Evolutionary conservation across 1,140 invertebrate species (phyloP).

Genomic region (Ooceraea biroi): DNA sequence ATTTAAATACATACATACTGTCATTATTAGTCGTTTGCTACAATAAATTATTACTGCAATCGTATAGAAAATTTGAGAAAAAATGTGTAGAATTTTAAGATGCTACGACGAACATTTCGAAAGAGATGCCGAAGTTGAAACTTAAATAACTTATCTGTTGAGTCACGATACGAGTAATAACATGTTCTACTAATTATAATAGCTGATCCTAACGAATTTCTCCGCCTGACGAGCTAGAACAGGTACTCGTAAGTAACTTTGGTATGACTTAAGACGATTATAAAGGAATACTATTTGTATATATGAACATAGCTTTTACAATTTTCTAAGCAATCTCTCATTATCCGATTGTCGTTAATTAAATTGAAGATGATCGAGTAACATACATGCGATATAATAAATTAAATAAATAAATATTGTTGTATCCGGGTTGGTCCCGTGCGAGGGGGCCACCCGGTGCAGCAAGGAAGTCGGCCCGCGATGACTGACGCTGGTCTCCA

Average conservation of each 20-base stretch:
- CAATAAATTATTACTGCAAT: conserved; percentile 11
- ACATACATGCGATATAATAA: conserved; percentile 24
- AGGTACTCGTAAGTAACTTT: conserved; percentile 69
- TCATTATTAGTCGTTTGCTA: background rate
- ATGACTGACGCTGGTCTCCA: too few relatives aligned
- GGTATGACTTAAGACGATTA: conserved; percentile 57
- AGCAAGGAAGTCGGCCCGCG: too few relatives aligned
- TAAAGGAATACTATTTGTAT: conserved; percentile 32
- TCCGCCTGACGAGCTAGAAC: conserved; percentile 24
- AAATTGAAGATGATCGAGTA: conserved; percentile 29
- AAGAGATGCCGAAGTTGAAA: background rate
- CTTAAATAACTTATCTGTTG: background rate
- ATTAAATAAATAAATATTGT: conserved; percentile 63
- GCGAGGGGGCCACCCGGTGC: too few relatives aligned
- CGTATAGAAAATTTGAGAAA: background rate
- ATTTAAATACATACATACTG: conserved; percentile 26
- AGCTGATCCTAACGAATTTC: conserved; percentile 39
- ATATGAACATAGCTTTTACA: conserved; percentile 24
- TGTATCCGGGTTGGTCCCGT: too few relatives aligned
- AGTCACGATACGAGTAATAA: conserved; percentile 46
- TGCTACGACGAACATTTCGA: conserved; percentile 3
- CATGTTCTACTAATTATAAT: conserved; percentile 47
- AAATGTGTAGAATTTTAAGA: background rate
- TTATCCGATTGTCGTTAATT: conserved; percentile 11
- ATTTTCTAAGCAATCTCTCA: conserved; percentile 11